Conservation (phyloP, 1,140 invertebrate genomes). For the Wasmannia auropunctata region DNA sequence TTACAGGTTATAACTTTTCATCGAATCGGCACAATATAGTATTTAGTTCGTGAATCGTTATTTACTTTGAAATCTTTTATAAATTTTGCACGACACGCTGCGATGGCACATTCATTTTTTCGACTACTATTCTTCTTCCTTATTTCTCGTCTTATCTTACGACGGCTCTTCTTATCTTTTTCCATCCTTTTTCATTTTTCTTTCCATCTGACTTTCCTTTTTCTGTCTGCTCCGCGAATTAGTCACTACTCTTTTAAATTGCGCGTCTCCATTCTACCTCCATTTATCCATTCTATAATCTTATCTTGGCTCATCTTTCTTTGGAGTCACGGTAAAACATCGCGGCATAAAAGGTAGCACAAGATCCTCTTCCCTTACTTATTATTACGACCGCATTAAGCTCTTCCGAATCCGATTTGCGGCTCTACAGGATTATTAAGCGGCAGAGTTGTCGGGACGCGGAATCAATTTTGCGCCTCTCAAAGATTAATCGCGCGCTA, state of each 20-base stretch:
- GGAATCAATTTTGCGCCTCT: constrained; percentile 24
- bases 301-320: constrained; percentile 19
- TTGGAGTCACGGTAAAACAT: neutral
- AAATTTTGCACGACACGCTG: neutral
- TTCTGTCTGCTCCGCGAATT: neutral
- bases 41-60: neutral
- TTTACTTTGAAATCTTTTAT: neutral
- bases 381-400: constrained; percentile 48
- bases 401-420: constrained; percentile 37
- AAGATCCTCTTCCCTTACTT: constrained; percentile 13
- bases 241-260: constrained; percentile 33
- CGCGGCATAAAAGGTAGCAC: neutral
- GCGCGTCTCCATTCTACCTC: neutral
- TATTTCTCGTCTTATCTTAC: neutral
- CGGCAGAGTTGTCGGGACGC: constrained; percentile 14
- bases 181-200: neutral
- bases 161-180: neutral
- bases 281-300: constrained; percentile 47
- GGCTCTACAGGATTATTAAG: constrained; percentile 23
- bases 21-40: too few species aligned
- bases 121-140: neutral
- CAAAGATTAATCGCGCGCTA: constrained; percentile 22
- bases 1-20: neutral
- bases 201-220: neutral
- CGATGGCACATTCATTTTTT: neutral